A percentile compares a stretch with the other conserved stretches of the same genome.
These are phyloP conservation scores for Alosa sapidissima DNA, from an alignment of 2,797 vertebrate genomes.

Conservation along the genomic window DNA sequence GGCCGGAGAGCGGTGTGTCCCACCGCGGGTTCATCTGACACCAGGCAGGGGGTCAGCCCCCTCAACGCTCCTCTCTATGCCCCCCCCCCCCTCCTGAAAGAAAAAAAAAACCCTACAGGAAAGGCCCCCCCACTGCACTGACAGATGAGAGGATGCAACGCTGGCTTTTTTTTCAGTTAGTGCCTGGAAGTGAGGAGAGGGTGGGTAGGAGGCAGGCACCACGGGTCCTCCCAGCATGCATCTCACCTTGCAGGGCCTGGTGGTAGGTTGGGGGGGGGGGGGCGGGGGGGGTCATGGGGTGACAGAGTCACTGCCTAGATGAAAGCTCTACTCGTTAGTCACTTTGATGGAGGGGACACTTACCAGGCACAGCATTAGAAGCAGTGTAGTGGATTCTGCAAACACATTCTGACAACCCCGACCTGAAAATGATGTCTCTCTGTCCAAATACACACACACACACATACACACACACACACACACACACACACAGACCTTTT, in stretches of 20 bases:
- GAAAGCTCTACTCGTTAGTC: neutral
- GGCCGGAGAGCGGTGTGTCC: slow-evolving; percentile 43
- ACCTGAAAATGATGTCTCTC: neutral
- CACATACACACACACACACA: neutral
- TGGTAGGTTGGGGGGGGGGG: too few relatives aligned
- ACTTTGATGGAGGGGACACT: neutral
- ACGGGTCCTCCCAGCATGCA: neutral
- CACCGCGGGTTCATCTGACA: slow-evolving; percentile 63
- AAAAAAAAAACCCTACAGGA: neutral
- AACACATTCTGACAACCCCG: neutral
- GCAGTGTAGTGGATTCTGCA: neutral
- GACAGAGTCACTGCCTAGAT: neutral
- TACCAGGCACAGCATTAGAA: neutral
- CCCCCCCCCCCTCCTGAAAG: slow-evolving; percentile 28
- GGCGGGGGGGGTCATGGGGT: neutral
- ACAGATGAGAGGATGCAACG: neutral
- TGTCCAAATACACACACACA: neutral
- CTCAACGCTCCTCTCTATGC: slow-evolving; percentile 48
- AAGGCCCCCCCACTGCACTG: neutral
- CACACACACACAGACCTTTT: neutral
- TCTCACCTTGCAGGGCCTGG: neutral
- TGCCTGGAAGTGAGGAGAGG: neutral
- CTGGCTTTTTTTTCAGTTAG: neutral
- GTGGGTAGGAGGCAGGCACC: neutral
- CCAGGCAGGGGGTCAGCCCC: slow-evolving; percentile 54